These are phyloP conservation scores for Micronycteris hirsuta DNA, from an alignment of 2,113 vertebrate genomes.

Conservation along the genomic window DNA sequence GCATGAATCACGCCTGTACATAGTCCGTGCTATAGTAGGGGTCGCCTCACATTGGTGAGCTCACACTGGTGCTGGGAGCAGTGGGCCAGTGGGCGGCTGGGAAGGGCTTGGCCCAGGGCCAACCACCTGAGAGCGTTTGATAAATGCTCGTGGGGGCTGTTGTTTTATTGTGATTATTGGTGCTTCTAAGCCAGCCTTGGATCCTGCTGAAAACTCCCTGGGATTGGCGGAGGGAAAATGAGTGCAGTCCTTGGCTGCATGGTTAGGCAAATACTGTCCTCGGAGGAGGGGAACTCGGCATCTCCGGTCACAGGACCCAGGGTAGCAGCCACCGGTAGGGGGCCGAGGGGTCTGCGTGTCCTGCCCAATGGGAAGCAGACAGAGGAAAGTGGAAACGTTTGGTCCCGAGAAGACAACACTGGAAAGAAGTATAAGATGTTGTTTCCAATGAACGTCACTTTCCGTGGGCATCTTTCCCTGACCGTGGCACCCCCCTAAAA, in stretches of 20 bases:
- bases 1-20: background rate
- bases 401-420: background rate
- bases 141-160: fast-evolving
- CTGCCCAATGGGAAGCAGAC: background rate
- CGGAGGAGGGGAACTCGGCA: background rate
- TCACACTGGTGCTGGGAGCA: fast-evolving
- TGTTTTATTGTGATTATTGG: background rate
- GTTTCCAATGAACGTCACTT: background rate
- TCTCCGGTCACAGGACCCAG: background rate
- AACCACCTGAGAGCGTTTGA: background rate
- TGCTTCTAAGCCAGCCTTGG: background rate
- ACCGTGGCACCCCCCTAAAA: background rate
- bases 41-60: too few relatives aligned
- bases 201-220: background rate
- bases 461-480: background rate
- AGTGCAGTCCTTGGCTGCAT: background rate
- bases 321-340: too few relatives aligned
- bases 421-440: background rate
- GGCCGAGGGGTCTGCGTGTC: background rate
- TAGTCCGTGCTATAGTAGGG: fast-evolving
- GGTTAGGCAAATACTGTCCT: background rate
- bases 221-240: background rate
- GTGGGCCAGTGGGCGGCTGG: fast-evolving
- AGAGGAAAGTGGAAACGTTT: background rate
- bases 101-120: background rate